Evolutionary conservation across 2,797 vertebrate genomes (phyloP), one percentile per base, ranked within the genome.

Genomic region (Pipistrellus kuhlii): DNA sequence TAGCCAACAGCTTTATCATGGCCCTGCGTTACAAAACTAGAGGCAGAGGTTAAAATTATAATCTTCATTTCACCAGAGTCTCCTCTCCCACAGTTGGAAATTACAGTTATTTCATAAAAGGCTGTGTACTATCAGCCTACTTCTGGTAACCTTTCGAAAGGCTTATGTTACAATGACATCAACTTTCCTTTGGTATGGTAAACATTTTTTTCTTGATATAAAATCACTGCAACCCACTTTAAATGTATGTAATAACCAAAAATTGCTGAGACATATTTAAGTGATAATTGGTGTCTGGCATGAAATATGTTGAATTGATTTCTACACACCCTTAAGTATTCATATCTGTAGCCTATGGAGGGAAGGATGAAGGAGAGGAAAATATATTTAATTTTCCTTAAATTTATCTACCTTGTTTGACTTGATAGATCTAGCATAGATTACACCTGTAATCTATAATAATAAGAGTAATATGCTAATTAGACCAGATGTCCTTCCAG

Each of bases 51-150:
- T 72, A 95, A 48, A 73, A 76, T 55, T 64, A 86, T 9, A 48
- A 64, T 69, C 77, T 51, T 86, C 57, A 62, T 77, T 72, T 78
- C 41, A 86, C 35, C 85, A 83, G 38, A 21, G 68, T 59, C 20
- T 91, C 90, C 85, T 80, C 78, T 84, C 17, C 71, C 83, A 73
- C 13, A 35, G 48, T 8, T 94, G 77, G 80, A 91, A 92, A 85
- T 81, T 7, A 51, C 35, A 91, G 89, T 78, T 71, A 69, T 66
- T 92, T 94, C 69, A 23, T 55, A 84, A 94, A 73, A 53, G 71
- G 17, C 14, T 59, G 2, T 32, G 30, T 2, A 76, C 7, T 41
- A 83, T 77, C 38, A 85, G 73, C 15, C 57, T 85, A 77, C 38
- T 64, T 64, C 72, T 48, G 9, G n/a, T 78, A 64, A 91, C 23